These are phyloP conservation scores for Riparia riparia DNA, from an alignment of 2,113 vertebrate genomes.

Conservation along the genomic window DNA sequence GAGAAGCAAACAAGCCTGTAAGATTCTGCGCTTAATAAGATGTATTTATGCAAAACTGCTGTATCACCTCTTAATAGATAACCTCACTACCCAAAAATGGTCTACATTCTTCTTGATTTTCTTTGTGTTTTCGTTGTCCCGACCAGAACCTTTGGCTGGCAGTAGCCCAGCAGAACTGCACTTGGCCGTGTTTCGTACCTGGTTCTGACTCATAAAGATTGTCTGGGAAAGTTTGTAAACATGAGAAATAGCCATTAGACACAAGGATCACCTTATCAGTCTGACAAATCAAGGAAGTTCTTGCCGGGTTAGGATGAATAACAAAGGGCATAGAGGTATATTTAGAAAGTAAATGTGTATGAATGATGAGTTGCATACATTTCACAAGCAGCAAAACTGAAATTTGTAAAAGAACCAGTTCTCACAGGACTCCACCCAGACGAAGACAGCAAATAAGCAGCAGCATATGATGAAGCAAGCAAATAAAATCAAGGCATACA, in stretches of 20 bases:
- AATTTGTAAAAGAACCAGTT: constrained; percentile 44
- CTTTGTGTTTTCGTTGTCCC: neutral
- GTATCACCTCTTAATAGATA: neutral
- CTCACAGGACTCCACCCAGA: constrained; percentile 4
- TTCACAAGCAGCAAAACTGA: constrained; percentile 15
- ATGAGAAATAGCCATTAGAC: neutral
- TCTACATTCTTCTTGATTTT: neutral
- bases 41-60: neutral
- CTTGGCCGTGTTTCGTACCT: neutral
- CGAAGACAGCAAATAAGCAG: neutral
- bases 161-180: neutral
- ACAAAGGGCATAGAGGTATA: constrained; percentile 21
- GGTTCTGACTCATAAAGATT: constrained; percentile 27
- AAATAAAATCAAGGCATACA: neutral
- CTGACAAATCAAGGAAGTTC: constrained; percentile 31
- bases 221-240: constrained; percentile 32
- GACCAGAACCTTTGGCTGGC: neutral
- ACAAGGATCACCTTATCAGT: neutral
- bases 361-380: neutral
- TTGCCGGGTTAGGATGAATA: constrained; percentile 10
- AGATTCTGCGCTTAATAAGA: neutral
- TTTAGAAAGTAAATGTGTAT: constrained; percentile 36
- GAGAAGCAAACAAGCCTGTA: neutral
- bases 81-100: neutral
- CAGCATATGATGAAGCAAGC: neutral